Conservation (phyloP, 2,113 vertebrate genomes). For the Hypanus sabinus region DNA sequence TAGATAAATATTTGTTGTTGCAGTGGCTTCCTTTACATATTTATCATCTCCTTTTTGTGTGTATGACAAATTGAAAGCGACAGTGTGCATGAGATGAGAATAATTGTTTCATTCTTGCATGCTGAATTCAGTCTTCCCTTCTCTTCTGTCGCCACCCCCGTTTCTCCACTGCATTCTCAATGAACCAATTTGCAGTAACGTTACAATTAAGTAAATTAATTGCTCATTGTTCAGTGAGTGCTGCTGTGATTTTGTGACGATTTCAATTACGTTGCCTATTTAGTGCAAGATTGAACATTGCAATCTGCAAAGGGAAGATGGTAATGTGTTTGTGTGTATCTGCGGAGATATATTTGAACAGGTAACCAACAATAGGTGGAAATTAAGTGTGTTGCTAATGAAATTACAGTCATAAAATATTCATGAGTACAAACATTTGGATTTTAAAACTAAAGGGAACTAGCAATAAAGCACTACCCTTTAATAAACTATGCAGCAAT, state of each 20-base stretch:
- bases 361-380: neutral
- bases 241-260: neutral
- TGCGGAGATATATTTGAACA: neutral
- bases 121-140: neutral
- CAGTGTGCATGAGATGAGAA: neutral
- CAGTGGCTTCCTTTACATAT: neutral
- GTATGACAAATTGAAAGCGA: conserved; percentile 12
- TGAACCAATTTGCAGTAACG: neutral
- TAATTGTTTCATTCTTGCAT: neutral
- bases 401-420: conserved; percentile 5
- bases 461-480: neutral
- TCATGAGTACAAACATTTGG: neutral
- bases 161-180: neutral
- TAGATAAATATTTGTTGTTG: neutral
- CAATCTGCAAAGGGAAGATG: neutral
- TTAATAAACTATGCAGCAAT: neutral
- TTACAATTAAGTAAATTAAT: neutral
- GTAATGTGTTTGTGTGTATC: neutral
- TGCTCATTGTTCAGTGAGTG: neutral
- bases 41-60: neutral
- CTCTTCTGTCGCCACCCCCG: neutral
- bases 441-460: neutral
- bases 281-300: neutral
- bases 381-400: neutral
- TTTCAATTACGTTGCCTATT: neutral